Base-by-base conservation (phyloP, 2,888 invertebrate species). In the Lamellibrachia satsuma region DNA sequence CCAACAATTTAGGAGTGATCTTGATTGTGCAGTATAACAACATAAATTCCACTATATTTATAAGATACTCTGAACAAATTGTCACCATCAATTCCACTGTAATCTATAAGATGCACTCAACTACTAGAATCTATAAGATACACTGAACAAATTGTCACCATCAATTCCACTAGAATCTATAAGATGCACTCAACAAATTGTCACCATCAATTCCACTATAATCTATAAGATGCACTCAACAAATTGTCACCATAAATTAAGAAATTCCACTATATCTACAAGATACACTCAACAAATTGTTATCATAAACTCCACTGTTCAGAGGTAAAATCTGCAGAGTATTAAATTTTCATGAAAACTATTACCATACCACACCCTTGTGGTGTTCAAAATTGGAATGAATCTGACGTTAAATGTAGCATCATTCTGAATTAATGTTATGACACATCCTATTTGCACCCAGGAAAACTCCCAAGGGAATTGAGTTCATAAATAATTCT, bases 401-500 rank as follows among this genome's bases (percentile, higher is more conserved):
- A 15, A 22, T 75, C 75, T 6, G 6, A 75, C 39, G 39, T 39
- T 39, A n/a, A 75, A 75, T 75, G 75, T 22, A 75, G 75, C 75
- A 75, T 22, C n/a, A 22, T 75, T 22, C 22, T 22, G 75, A 75
- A 75, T 75, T 22, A 75, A 75, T 6, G 15, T 15, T 75, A 15
- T 75, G 75, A 75, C 75, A 6, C 75, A 75, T 75, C 15, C 22
- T 75, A 15, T 75, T 75, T 75, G n/a, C 75, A 15, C n/a, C 22
- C 75, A 75, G 39, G 39, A 39, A 39, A 39, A 39, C 39, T 39
- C 75, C 75, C 22, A 75, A 4, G 75, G 75, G 75, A 75, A 75
- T 75, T 75, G 22, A 75, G 75, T n/a, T 75, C 75, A 75, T 75
- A 75, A 75, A 75, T 75, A 75, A 75, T 75, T 75, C n/a, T 75